Percentiles rank a stretch among this genome's conserved stretches.
Conservation (phyloP, 1,140 invertebrate genomes). For the Cephus cinctus region DNA sequence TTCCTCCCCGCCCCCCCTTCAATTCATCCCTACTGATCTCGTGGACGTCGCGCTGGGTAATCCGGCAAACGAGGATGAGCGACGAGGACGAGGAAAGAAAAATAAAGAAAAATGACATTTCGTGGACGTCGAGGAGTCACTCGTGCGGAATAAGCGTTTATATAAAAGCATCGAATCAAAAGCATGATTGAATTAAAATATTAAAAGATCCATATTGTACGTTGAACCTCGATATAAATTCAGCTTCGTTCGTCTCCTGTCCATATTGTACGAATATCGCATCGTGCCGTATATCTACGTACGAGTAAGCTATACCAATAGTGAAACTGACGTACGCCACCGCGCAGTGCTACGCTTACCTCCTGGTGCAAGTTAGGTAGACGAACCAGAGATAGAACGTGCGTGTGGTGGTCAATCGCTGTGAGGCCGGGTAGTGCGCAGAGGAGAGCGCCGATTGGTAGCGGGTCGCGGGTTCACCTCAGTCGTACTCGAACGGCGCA, state of each 20-base stretch:
- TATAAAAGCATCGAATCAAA: not conserved
- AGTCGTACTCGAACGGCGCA: conserved; percentile 52
- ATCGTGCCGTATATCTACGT: not conserved
- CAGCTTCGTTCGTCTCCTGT: not conserved
- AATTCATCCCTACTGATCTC: too few species aligned
- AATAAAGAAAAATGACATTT: not conserved
- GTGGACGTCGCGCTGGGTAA: too few species aligned
- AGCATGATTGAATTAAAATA: not conserved
- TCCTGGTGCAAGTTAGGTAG: too few species aligned
- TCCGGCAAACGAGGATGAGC: too few species aligned
- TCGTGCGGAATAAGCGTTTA: conserved; percentile 9
- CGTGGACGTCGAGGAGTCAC: not conserved
- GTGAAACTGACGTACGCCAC: not conserved
- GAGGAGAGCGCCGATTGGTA: conserved; percentile 41
- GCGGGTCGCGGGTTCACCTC: conserved; percentile 31
- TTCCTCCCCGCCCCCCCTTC: not conserved
- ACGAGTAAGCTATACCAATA: not conserved
- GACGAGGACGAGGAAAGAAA: not conserved
- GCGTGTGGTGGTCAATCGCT: conserved; percentile 43
- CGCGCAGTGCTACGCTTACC: too few species aligned
- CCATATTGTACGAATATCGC: not conserved
- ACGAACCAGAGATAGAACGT: conserved; percentile 12
- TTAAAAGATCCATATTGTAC: not conserved
- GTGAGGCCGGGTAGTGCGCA: conserved; percentile 34
- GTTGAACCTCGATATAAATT: not conserved